phyloP scores from a whole-genome alignment of 2,888 invertebrate species.

The Rotaria sp. region DNA sequence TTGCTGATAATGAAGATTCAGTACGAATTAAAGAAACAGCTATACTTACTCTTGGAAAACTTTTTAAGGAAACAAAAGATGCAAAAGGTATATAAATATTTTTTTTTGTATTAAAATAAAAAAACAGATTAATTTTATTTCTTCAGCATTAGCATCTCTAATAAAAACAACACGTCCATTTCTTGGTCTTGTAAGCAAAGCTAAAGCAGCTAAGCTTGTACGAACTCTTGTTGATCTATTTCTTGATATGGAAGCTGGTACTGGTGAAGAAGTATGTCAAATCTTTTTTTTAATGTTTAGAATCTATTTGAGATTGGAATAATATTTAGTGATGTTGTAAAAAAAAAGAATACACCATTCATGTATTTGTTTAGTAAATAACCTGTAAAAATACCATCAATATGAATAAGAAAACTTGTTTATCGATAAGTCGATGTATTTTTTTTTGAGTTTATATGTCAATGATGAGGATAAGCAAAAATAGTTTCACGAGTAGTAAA shows the following conservation, averaged over 20 bases:
- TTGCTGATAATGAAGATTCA: constrained; percentile 67
- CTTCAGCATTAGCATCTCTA: constrained; percentile 62
- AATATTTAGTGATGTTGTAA: too few relatives aligned
- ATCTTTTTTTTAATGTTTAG: not conserved
- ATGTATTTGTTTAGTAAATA: too few relatives aligned
- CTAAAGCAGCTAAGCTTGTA: constrained; percentile 95
- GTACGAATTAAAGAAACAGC: constrained; percentile 85
- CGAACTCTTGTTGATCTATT: constrained; percentile 92
- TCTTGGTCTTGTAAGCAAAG: constrained; percentile 86
- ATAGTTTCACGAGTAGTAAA: too few relatives aligned
- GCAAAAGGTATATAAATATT: constrained; percentile 63
- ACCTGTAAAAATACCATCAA: too few relatives aligned
- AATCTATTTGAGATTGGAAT: too few relatives aligned
- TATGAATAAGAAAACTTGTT: too few relatives aligned
- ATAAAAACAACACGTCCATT: constrained; percentile 92
- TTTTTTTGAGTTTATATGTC: too few relatives aligned
- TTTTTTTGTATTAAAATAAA: not conserved
- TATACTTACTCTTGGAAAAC: constrained; percentile 81
- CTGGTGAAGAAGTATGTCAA: constrained; percentile 73
- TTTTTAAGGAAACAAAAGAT: constrained; percentile 78
- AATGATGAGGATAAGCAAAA: too few relatives aligned
- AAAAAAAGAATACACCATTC: too few relatives aligned
- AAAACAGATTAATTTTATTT: not conserved
- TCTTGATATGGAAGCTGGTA: constrained; percentile 87
- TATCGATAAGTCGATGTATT: too few relatives aligned